Base-by-base conservation (phyloP, 2,797 vertebrate species). In the Smutsia gigantea region DNA sequence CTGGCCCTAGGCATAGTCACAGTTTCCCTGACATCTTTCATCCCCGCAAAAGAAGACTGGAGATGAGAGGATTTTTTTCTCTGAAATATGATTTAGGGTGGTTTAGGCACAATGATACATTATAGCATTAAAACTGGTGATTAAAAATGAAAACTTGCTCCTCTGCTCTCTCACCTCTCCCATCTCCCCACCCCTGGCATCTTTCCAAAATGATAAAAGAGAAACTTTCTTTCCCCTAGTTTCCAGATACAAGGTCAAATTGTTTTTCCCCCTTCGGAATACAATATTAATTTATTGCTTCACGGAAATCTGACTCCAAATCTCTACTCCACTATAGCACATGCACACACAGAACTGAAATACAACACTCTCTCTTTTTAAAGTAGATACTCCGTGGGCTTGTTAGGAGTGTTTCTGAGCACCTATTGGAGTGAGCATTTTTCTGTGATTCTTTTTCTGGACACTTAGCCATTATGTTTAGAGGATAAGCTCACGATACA, bases 211-310 rank as follows among this genome's bases (percentile, higher is more conserved):
- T 34, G 34, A 83, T 21, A 82, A 79, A 96, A 69, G 51, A 93
- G 63, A 93, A 85, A 46, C 15, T 85, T 63, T 74, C 57, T 96
- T 85, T 95, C 23, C 42, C 55, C 34, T 14, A 15, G 74, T 42
- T 96, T 95, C 61, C 23, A 94, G 82, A 92, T 77, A n/a, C 4
- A 27, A 74, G 83, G 68, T 59, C 93, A 86, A 78, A 75, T 86
- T 34, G 2, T 85, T 88, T 81, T 79, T 46, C 57, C 37, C 53
- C 23, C 42, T 37, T 23, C 93, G 63, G 53, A 93, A 75, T 81
- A 93, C 69, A 93, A 85, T 69, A 72, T 53, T 91, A 96, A 95
- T 84, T 91, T 95, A 95, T 81, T 90, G 31, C 79, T 69, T 89
- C 25, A 39, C 84, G 95, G 95, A 71, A 82, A 81, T 92, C 68